These are phyloP conservation scores for Eupleurogrammus muticus DNA, from an alignment of 2,797 vertebrate genomes.

Conservation along the genomic window DNA sequence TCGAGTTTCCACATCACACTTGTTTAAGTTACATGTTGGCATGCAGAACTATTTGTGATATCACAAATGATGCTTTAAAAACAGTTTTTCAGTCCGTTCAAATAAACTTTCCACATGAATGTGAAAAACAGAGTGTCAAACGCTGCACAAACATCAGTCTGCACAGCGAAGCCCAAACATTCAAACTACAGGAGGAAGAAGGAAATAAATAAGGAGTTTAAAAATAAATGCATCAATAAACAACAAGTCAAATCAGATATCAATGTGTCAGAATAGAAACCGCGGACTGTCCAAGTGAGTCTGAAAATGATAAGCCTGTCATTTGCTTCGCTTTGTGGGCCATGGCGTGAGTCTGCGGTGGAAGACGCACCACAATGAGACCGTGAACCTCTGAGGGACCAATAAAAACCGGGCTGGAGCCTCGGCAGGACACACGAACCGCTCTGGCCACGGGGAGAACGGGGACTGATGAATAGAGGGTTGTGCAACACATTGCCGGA, in stretches of 20 bases:
- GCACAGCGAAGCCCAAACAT: too few relatives aligned
- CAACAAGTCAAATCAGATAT: conserved; percentile 11
- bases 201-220: too few relatives aligned
- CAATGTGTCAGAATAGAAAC: not conserved
- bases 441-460: conserved; percentile 70
- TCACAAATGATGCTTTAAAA: too few relatives aligned
- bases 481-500: conserved; percentile 77
- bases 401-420: conserved; percentile 54
- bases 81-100: too few relatives aligned
- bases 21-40: too few relatives aligned
- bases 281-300: conserved; percentile 10
- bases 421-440: conserved; percentile 48
- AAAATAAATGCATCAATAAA: conserved; percentile 11
- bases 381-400: conserved; percentile 53
- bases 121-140: too few relatives aligned
- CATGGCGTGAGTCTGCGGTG: conserved; percentile 9
- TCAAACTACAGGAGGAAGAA: too few relatives aligned
- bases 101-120: too few relatives aligned
- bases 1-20: too few relatives aligned
- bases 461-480: conserved; percentile 80
- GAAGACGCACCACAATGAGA: conserved; percentile 27
- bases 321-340: conserved; percentile 16
- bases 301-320: conserved; percentile 14
- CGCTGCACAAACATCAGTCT: too few relatives aligned
- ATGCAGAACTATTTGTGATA: too few relatives aligned